phyloP scores from a whole-genome alignment of 1,140 invertebrate species.

The Matsumurasca onukii region DNA sequence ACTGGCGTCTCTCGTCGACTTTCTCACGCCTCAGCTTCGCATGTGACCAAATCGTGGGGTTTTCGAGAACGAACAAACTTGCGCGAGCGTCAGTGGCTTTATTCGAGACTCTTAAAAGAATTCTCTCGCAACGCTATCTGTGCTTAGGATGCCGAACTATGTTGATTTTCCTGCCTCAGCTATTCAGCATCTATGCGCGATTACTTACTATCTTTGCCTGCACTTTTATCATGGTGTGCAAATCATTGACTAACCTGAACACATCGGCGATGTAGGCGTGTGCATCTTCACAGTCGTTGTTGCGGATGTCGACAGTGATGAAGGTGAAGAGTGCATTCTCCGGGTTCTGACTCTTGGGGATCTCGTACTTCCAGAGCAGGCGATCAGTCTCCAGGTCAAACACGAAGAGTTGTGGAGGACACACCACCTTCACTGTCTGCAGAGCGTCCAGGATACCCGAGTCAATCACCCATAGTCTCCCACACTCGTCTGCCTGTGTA shows the following conservation, averaged over 20 bases:
- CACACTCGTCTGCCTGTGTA: conserved; percentile 58
- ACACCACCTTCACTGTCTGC: conserved; percentile 64
- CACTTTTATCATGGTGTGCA: no score
- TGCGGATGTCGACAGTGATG: conserved; percentile 66
- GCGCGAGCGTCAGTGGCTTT: no score
- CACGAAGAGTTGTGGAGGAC: conserved; percentile 71
- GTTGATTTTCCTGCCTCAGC: no score
- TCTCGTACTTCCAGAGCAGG: conserved; percentile 58
- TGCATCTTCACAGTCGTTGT: conserved; percentile 62
- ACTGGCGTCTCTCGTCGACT: no score
- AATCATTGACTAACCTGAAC: conserved; percentile 59
- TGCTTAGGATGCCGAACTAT: no score
- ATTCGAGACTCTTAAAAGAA: no score
- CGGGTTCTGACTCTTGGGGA: conserved; percentile 56
- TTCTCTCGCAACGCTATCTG: no score
- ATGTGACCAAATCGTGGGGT: no score
- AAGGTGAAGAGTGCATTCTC: conserved; percentile 74
- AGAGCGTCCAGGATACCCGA: conserved; percentile 72
- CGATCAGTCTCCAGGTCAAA: conserved; percentile 68
- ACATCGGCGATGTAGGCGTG: conserved; percentile 73
- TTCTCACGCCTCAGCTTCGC: no score
- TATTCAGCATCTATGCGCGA: no score
- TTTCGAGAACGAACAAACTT: no score
- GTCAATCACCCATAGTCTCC: conserved; percentile 71
- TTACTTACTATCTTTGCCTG: not conserved